phyloP scores from a whole-genome alignment of 2,888 invertebrate species.

The Sinopyrophorus schimmeli region DNA sequence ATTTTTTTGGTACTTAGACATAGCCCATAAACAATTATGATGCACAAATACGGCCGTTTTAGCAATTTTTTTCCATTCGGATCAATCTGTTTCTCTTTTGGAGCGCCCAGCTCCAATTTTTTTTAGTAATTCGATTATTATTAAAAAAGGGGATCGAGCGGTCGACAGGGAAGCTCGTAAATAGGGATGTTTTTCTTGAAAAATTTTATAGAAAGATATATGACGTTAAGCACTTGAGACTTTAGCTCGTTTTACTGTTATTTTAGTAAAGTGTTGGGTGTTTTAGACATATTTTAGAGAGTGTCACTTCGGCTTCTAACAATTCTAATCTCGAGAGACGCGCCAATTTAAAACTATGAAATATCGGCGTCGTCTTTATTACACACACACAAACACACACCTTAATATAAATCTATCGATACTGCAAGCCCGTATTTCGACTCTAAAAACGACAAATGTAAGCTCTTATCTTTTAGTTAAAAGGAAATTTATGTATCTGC shows the following conservation, averaged over 20 bases:
- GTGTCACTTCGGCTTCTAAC: neutral
- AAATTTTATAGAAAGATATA: constrained; percentile 14
- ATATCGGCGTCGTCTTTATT: neutral
- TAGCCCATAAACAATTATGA: too few species aligned
- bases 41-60: too few species aligned
- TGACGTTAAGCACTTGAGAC: constrained; percentile 3
- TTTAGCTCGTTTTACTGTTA: neutral
- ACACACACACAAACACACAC: neutral
- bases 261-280: neutral
- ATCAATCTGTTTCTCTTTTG: too few species aligned
- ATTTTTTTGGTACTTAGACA: too few species aligned
- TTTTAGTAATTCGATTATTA: neutral
- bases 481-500: constrained; percentile 9
- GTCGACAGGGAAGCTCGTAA: constrained; percentile 5
- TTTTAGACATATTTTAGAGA: constrained; percentile 4
- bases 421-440: too few species aligned
- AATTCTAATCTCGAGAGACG: neutral
- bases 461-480: constrained; percentile 5
- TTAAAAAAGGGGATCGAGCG: neutral
- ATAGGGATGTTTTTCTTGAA: constrained; percentile 13
- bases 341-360: constrained; percentile 1
- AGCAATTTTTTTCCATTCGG: too few species aligned
- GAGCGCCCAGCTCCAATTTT: neutral
- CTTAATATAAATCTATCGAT: neutral
- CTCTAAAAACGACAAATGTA: too few species aligned